These are phyloP conservation scores for Smutsia temminckii DNA, from an alignment of 2,797 vertebrate genomes.

Conservation along the genomic window DNA sequence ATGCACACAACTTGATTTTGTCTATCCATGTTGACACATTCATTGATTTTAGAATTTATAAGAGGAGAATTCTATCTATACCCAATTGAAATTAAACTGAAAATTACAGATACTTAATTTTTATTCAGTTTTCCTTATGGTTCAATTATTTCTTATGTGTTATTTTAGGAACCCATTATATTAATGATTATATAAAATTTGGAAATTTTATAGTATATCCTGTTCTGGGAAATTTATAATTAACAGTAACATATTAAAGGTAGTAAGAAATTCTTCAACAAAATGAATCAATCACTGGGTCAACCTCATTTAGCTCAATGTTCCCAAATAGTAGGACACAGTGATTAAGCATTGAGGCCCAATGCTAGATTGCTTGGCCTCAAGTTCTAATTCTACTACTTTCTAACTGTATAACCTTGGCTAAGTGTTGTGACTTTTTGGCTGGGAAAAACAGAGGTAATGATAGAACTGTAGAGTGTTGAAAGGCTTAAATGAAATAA, in stretches of 20 bases:
- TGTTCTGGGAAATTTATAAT: background rate
- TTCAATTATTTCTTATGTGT: background rate
- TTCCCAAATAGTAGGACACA: background rate
- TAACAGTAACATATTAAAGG: background rate
- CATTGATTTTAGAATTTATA: background rate
- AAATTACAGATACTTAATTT: constrained; percentile 15
- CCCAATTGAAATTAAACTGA: constrained; percentile 2
- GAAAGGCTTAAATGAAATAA: background rate
- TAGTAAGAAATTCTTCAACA: background rate
- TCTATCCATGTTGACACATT: background rate
- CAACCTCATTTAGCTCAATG: background rate
- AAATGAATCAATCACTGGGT: background rate
- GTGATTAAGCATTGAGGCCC: background rate
- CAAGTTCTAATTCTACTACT: background rate
- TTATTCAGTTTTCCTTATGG: background rate
- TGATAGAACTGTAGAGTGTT: background rate
- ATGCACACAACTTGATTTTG: background rate
- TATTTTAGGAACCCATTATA: background rate
- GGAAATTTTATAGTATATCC: background rate
- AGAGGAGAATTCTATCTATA: background rate
- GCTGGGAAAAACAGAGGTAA: background rate
- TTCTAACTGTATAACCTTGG: background rate
- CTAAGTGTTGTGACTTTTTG: background rate
- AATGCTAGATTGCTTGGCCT: background rate
- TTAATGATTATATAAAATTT: background rate